A percentile compares a stretch with the other conserved stretches of the same genome.
Evolutionary conservation across 2,113 vertebrate species (phyloP).

Genomic region (Dryoscopus gambensis): DNA sequence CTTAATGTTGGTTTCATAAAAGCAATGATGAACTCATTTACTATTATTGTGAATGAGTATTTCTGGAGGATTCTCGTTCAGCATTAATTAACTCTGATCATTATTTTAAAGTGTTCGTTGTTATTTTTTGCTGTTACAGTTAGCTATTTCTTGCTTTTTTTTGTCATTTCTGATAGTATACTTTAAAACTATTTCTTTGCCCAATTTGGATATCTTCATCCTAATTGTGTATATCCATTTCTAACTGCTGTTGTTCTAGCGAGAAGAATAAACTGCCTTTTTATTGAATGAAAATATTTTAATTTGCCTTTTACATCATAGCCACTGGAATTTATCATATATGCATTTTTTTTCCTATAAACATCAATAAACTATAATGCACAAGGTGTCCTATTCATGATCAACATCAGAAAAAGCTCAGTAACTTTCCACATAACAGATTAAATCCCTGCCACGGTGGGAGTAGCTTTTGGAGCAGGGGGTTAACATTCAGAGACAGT

Average conservation of each 20-base stretch:
- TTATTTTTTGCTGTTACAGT: not conserved
- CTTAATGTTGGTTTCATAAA: slow-evolving; percentile 32
- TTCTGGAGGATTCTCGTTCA: slow-evolving; percentile 4
- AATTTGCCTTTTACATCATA: not conserved
- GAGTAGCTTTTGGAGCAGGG: not conserved
- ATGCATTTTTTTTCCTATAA: not conserved
- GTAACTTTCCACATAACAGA: not conserved
- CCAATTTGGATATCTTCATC: not conserved
- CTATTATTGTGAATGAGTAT: not conserved
- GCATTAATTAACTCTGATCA: slow-evolving; percentile 17
- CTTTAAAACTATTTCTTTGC: not conserved
- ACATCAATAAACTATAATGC: not conserved
- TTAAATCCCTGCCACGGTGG: not conserved
- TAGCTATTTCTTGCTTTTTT: not conserved
- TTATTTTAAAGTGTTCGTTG: not conserved
- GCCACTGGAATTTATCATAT: not conserved
- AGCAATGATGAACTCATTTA: slow-evolving; percentile 28
- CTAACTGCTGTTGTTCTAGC: not conserved
- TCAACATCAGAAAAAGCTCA: not conserved
- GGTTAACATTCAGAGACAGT: not conserved
- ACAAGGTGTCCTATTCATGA: not conserved
- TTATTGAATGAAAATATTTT: not conserved
- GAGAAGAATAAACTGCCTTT: not conserved
- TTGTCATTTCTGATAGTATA: not conserved
- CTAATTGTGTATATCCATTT: not conserved